Evolutionary conservation across 2,113 vertebrate species (phyloP), one percentile per base, ranked within the genome.

Genomic region (Oceanodroma tethys): DNA sequence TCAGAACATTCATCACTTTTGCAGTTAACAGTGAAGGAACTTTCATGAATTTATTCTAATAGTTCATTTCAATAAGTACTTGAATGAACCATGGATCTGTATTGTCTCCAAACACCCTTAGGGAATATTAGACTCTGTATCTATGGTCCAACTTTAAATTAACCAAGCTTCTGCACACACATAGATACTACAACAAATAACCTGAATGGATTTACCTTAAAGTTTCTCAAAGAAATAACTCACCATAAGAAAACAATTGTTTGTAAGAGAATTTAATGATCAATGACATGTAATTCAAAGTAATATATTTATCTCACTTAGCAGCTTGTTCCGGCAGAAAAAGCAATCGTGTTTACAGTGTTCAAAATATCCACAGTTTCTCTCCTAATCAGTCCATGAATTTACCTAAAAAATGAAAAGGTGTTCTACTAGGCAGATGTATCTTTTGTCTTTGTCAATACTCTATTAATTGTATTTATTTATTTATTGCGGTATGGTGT

Each of bases 291-390:
- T 70, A 95, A 93, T 90, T 93, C 43, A 70, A 82, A 80, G 58
- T 68, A 85, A 71, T 90, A 36, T 58, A 87, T 89, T 95, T 95
- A 74, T 93, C 70, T 85, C 11, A 18, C n/a, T 79, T 94, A 73
- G 40, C 22, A 88, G 66, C 29, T 53, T 92, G 22, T 55, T 94
- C 45, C 25, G 7, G 19, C 0, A 0, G 50, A 82, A 91, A 65
- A 82, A 91, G n/a, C 76, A 90, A 43, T 85, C 48, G 29, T 34
- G 7, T 55, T 42, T 85, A 27, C 50, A 59, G 42, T 65, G 27
- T 62, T 94, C 86, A 72, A 88, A 82, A 55, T 42, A 80, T 27
- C 22, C 5, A 26, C 17, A n/a, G 30, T 58, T 93, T 75, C 14
- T 86, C 34, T 90, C 20, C 56, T 70, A 76, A 72, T 10, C 15